Percentiles rank a stretch among this genome's conserved stretches.
Evolutionary conservation across 2,797 vertebrate genomes (phyloP).

Genomic region (Darevskia mixta): DNA sequence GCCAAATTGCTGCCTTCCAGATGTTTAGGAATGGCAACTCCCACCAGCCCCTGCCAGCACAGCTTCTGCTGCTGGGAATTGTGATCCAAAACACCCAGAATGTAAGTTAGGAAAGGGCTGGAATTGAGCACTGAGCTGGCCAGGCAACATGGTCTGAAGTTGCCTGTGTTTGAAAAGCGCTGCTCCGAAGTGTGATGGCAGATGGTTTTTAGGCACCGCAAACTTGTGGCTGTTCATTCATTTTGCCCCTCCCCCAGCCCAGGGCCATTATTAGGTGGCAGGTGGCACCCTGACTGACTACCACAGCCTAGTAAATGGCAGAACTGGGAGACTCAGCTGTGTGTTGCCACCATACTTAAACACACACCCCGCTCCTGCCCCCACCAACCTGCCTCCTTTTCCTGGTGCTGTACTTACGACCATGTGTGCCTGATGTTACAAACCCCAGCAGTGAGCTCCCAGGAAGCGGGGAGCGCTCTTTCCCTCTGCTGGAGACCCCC

Average conservation of each 20-base stretch:
- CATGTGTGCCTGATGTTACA: conserved; percentile 10
- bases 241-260: not conserved
- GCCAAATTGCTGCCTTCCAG: no score
- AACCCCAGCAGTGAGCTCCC: no score
- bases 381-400: not conserved
- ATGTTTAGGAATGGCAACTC: no score
- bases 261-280: no score
- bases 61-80: no score
- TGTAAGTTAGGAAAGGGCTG: no score
- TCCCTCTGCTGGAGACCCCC: not conserved
- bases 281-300: no score
- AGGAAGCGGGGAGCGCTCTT: not conserved
- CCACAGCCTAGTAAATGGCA: not conserved
- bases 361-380: no score
- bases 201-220: not conserved
- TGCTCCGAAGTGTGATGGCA: not conserved
- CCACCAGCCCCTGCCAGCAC: no score
- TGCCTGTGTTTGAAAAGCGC: not conserved
- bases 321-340: no score
- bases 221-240: not conserved
- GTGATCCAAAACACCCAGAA: no score
- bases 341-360: not conserved
- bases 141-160: not conserved
- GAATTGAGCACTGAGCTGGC: no score
- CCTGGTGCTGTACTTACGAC: not conserved